Percentiles rank a stretch among this genome's conserved stretches.
Conservation (phyloP, 1,140 invertebrate species). For the Drosophila repletoides region DNA sequence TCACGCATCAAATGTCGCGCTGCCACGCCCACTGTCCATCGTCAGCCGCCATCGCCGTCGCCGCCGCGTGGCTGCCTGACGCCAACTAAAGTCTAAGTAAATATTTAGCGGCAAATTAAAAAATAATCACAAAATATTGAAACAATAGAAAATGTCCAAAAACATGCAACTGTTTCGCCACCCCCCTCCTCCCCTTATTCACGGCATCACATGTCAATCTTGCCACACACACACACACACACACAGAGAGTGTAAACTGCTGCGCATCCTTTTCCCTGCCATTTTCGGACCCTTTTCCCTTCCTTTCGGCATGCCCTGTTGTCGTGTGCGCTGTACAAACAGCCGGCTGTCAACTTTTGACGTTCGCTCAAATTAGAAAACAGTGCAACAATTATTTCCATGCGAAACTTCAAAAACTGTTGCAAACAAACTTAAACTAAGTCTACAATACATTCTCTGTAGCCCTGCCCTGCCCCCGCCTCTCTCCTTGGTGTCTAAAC, state of each 20-base stretch:
- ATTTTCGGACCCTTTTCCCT: background rate
- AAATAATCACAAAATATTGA: slow-evolving; percentile 74
- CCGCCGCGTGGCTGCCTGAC: background rate
- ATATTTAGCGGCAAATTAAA: slow-evolving; percentile 79
- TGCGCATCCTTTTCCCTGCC: background rate
- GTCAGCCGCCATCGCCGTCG: too few species aligned
- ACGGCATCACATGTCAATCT: slow-evolving; percentile 40
- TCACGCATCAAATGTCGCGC: slow-evolving; percentile 57
- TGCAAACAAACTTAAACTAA: slow-evolving; percentile 36
- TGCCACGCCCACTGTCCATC: slow-evolving; percentile 18
- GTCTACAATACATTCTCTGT: background rate
- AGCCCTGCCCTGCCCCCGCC: background rate
- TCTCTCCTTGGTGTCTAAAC: background rate
- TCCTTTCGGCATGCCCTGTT: background rate
- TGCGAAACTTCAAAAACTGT: slow-evolving; percentile 46
- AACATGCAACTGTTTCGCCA: slow-evolving; percentile 10
- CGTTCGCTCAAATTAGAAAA: slow-evolving; percentile 69
- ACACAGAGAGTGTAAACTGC: too few species aligned
- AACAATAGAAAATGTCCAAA: slow-evolving; percentile 38
- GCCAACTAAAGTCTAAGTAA: slow-evolving; percentile 62
- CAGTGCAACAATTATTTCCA: slow-evolving; percentile 70
- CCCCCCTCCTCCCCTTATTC: slow-evolving; percentile 16
- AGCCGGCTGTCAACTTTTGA: slow-evolving; percentile 58
- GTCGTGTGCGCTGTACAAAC: slow-evolving; percentile 61
- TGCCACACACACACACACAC: background rate